Base-by-base conservation (phyloP, 2,797 vertebrate species). In the Etheostoma nigrum region DNA sequence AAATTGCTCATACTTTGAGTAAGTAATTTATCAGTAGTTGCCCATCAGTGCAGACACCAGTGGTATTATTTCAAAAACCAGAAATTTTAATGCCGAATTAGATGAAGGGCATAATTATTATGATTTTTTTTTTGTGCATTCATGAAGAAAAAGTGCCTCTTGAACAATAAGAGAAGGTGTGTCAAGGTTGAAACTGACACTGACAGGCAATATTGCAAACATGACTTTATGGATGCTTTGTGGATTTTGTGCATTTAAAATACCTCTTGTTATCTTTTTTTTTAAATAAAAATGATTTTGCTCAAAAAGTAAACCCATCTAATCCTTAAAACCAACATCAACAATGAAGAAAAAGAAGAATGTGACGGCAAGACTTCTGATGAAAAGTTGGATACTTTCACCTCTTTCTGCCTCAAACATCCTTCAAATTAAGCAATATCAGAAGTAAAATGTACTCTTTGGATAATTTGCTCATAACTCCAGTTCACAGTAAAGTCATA, bases 1-100 rank as follows among this genome's bases (percentile, higher is more conserved):
- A 71, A 72, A 81, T 67, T 65, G 33, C 45, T 69, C 4, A 18
- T 44, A 6, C 42, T 52, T 57, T 75, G 13, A 76, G 44, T 61
- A 68, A 16, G 15, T 74, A 67, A 77, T 64, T 53, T 73, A 74
- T 65, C 12, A 63, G 58, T 36, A 23, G 44, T 64, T 68, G 25
- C 23, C 33, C 9, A 52, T 40, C 44, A 36, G 23, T 78, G 64
- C 25, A 45, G 51, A 75, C 40, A 57, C 4, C 25, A 15, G 7
- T 42, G 23, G n/a, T 54, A 36, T 67, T 45, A 57, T 76, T 52
- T 51, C 23, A 51, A 47, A 21, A 54, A 52, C 4, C 16, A 53
- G 27, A 55, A 55, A 60, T 64, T 60, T 2, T 44, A 21, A 54
- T 42, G 21, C 21, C 65, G 42, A 73, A 54, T 45, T 52, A 53